Percentiles rank a stretch among this genome's conserved stretches.
phyloP scores from a whole-genome alignment of 2,888 invertebrate species.

The Oegoconia quadripuncta region DNA sequence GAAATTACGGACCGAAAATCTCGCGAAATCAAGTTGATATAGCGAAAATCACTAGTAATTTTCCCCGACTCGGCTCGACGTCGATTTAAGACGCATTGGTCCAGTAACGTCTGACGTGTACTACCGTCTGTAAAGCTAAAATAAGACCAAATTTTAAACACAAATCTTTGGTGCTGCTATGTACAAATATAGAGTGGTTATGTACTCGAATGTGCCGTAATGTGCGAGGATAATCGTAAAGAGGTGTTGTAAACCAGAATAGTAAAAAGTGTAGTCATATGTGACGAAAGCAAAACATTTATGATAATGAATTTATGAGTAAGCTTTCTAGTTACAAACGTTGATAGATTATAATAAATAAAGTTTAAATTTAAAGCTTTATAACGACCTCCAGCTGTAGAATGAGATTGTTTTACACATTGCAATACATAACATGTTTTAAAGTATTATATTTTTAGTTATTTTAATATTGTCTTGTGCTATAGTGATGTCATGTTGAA shows the following conservation, averaged over 20 bases:
- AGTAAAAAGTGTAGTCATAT: neutral
- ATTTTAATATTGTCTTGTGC: no score
- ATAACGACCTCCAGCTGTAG: no score
- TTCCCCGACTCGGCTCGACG: conserved; percentile 38
- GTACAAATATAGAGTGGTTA: conserved; percentile 54
- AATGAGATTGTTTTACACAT: no score
- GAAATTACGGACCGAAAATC: conserved; percentile 6
- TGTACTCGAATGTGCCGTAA: conserved; percentile 23
- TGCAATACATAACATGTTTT: no score
- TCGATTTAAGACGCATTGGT: conserved; percentile 76
- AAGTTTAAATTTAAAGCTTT: no score
- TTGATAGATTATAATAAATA: no score
- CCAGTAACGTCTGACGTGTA: conserved; percentile 70
- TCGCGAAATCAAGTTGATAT: conserved; percentile 2
- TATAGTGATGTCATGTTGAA: no score
- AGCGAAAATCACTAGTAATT: conserved; percentile 34
- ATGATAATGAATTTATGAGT: no score
- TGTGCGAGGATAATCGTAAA: conserved; percentile 11
- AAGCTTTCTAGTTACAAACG: no score
- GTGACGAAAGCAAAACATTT: neutral
- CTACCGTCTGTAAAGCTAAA: conserved; percentile 78
- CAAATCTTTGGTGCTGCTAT: conserved; percentile 69
- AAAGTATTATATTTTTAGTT: no score
- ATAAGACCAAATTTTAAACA: conserved; percentile 80
- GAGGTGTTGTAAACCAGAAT: conserved; percentile 2